Percentiles rank a stretch among this genome's conserved stretches.
phyloP scores from a whole-genome alignment of 1,140 invertebrate genomes.

The Drosophila micromelanica region DNA sequence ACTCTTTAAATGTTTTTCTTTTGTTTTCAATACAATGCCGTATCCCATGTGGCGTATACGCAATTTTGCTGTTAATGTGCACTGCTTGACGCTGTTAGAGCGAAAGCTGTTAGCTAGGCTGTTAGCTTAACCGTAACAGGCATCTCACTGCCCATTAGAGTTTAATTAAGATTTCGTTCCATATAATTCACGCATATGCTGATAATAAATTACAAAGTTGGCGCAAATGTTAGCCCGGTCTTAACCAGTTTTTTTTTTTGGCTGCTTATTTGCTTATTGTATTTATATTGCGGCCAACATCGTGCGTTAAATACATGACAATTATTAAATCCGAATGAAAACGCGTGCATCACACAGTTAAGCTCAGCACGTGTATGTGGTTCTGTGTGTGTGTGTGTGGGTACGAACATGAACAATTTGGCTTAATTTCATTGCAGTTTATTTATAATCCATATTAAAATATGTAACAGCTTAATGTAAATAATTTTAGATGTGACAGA shows the following conservation, averaged over 20 bases:
- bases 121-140: background rate
- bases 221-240: background rate
- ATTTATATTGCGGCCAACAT: slow-evolving; percentile 9
- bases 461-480: background rate
- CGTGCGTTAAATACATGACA: slow-evolving; percentile 4
- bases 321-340: slow-evolving; percentile 11
- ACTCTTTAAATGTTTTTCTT: slow-evolving; percentile 3
- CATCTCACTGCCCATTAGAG: background rate
- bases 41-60: slow-evolving; percentile 18
- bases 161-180: slow-evolving; percentile 33
- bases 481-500: background rate
- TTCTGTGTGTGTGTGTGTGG: too few species aligned
- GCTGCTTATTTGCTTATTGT: slow-evolving; percentile 23
- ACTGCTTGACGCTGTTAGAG: slow-evolving; percentile 23
- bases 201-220: slow-evolving; percentile 13
- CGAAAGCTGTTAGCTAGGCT: background rate
- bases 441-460: background rate
- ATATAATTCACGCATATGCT: slow-evolving; percentile 17
- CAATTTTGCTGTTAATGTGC: slow-evolving; percentile 3
- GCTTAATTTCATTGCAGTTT: background rate
- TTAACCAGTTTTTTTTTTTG: background rate
- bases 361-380: background rate
- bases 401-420: slow-evolving; percentile 3
- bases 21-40: slow-evolving; percentile 13
- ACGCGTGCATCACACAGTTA: slow-evolving; percentile 24